Evolutionary conservation across 1,140 invertebrate genomes (phyloP), one percentile per base, ranked within the genome.

Genomic region (Cephus cinctus): DNA sequence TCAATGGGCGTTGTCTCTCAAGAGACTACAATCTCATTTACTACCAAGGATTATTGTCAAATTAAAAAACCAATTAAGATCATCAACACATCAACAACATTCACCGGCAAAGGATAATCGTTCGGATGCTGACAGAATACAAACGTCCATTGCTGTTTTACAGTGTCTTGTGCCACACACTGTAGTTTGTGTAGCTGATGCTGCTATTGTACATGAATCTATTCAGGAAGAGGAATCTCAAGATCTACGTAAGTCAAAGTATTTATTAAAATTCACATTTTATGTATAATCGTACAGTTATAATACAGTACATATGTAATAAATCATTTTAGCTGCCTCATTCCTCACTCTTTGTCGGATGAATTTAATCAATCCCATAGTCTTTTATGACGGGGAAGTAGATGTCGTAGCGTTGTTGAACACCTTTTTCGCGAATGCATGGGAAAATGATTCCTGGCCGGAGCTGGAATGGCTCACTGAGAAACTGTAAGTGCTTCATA

Each of bases 1-100:
- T 0, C 78, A 81, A 50, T 88, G 86, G 86, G 81, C 85, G 5
- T 67, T 83, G 20, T 77, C 81, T 35, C 61, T 82, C 6, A 75
- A 71, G 15, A 69, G 75, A 15, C 63, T 87, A 14, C 71, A 78
- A 20, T 68, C 76, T 5, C 73, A 78, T 47, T 49, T 80, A 3
- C 43, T 79, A 15, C 64, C 70, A 11, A 61, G 72, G 2, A 57
- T 75, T 9, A 38, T 72, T 5, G 40, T 50, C 2, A 77, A 73
- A 56, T 57, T 77, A 20, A 67, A 61, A 25, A 67, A 43, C 42
- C 62, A 69, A 19, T 44, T 75, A 9, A 73, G 63, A 23, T 58
- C 11, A 6, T 36, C 59, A 15, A 47, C 43, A 1, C 61, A 63
- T 18, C 67, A 69, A 4, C 14, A 36, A 41, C 50, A 65, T 30